A percentile compares a stretch with the other conserved stretches of the same genome.
Conservation (phyloP, 2,113 vertebrate genomes). For the Phyllopteryx taeniolatus region DNA sequence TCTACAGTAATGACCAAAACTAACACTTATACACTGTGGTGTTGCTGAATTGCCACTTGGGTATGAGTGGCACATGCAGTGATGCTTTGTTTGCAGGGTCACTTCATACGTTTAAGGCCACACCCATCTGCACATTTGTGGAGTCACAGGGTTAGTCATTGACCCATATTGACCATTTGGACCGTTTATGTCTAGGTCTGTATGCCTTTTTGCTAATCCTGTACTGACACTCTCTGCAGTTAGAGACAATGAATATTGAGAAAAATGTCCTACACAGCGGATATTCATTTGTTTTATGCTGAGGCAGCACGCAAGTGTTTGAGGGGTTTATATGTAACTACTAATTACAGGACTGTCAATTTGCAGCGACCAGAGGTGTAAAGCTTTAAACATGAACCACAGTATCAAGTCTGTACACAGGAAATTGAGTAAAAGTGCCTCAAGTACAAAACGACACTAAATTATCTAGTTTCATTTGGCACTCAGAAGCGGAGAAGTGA, state of each 20-base stretch:
- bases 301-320: slow-evolving; percentile 2
- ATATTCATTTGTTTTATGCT: slow-evolving; percentile 20
- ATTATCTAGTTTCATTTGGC: slow-evolving; percentile 26
- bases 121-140: neutral
- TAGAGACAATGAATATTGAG: slow-evolving; percentile 6
- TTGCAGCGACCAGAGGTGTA: slow-evolving; percentile 22
- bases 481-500: neutral
- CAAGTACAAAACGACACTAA: slow-evolving; percentile 14
- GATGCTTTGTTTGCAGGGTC: slow-evolving; percentile 20
- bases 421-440: slow-evolving; percentile 25
- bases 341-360: slow-evolving; percentile 20
- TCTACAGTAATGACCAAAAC: slow-evolving; percentile 5
- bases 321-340: slow-evolving; percentile 7
- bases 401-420: slow-evolving; percentile 12
- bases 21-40: neutral
- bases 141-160: neutral
- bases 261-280: neutral
- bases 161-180: slow-evolving; percentile 30
- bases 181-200: slow-evolving; percentile 31
- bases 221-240: slow-evolving; percentile 11
- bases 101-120: slow-evolving; percentile 3
- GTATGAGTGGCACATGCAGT: slow-evolving; percentile 18
- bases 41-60: slow-evolving; percentile 4
- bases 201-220: slow-evolving; percentile 17
- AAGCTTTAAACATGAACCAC: slow-evolving; percentile 15